phyloP scores from a whole-genome alignment of 2,113 vertebrate genomes.

The Arvicanthis niloticus region DNA sequence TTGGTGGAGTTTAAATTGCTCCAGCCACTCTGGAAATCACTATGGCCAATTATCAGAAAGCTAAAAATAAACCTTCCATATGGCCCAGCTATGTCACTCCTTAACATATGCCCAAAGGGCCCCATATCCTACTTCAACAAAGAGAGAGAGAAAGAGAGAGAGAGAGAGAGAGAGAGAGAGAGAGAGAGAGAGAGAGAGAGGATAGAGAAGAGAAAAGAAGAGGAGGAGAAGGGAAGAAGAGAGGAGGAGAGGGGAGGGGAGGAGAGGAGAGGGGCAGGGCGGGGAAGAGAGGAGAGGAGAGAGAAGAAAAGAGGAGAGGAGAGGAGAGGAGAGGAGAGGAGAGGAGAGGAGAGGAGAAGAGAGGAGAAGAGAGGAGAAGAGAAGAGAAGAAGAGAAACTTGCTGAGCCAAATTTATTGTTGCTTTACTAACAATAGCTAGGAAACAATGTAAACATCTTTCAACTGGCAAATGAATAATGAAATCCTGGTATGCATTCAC shows the following conservation, averaged over 20 bases:
- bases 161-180: too few species aligned
- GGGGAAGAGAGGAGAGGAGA: too few species aligned
- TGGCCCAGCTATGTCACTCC: neutral
- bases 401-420: neutral
- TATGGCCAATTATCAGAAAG: neutral
- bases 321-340: too few species aligned
- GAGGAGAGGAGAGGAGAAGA: fast-evolving
- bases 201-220: too few species aligned
- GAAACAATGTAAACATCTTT: neutral
- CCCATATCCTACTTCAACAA: neutral
- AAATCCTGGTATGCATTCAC: neutral
- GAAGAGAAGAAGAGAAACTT: neutral
- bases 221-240: too few species aligned
- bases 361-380: fast-evolving
- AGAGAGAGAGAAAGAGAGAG: too few species aligned
- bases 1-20: neutral
- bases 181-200: too few species aligned
- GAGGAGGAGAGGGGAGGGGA: too few species aligned
- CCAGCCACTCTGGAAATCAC: neutral
- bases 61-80: neutral
- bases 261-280: too few species aligned
- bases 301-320: too few species aligned
- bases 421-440: neutral
- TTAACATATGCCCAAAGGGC: neutral
- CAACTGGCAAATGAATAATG: neutral